phyloP scores from a whole-genome alignment of 2,113 vertebrate genomes.

The Melanerpes aurifrons region DNA sequence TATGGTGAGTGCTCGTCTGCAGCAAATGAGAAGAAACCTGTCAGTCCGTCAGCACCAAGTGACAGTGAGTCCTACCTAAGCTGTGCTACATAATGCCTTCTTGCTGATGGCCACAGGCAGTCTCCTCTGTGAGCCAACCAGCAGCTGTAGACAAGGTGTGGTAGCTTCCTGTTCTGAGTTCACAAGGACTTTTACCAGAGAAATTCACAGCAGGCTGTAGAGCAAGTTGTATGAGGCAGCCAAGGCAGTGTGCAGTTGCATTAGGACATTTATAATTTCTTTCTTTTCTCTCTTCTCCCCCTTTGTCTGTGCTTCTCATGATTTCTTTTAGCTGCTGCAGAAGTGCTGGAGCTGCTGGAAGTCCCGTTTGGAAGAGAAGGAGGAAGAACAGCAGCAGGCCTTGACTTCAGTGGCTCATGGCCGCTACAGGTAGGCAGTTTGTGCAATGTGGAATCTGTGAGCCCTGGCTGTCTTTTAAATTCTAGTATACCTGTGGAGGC shows the following conservation, averaged over 20 bases:
- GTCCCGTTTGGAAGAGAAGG: slow-evolving; percentile 77
- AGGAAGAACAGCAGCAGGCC: slow-evolving; percentile 75
- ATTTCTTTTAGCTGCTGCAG: slow-evolving; percentile 74
- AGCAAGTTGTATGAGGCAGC: not conserved
- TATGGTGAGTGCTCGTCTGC: slow-evolving; percentile 48
- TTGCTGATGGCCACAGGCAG: not conserved
- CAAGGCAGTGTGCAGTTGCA: not conserved
- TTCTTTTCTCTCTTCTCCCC: not conserved
- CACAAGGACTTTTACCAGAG: not conserved
- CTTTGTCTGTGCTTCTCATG: not conserved
- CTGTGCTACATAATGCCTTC: not conserved
- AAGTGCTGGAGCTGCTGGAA: slow-evolving; percentile 85
- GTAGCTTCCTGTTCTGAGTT: not conserved
- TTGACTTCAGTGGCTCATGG: slow-evolving; percentile 61
- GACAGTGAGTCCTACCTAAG: slow-evolving; percentile 50
- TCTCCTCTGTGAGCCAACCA: not conserved
- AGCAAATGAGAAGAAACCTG: slow-evolving; percentile 78
- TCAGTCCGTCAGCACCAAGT: slow-evolving; percentile 75
- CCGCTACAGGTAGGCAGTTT: slow-evolving; percentile 76
- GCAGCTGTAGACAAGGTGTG: not conserved
- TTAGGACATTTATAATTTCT: not conserved
- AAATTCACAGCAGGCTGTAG: not conserved
- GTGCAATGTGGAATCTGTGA: not conserved
- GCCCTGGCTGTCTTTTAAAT: not conserved
- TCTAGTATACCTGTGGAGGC: not conserved